Base-by-base conservation (phyloP, 2,888 invertebrate species). In the Drosophila paracracens region DNA sequence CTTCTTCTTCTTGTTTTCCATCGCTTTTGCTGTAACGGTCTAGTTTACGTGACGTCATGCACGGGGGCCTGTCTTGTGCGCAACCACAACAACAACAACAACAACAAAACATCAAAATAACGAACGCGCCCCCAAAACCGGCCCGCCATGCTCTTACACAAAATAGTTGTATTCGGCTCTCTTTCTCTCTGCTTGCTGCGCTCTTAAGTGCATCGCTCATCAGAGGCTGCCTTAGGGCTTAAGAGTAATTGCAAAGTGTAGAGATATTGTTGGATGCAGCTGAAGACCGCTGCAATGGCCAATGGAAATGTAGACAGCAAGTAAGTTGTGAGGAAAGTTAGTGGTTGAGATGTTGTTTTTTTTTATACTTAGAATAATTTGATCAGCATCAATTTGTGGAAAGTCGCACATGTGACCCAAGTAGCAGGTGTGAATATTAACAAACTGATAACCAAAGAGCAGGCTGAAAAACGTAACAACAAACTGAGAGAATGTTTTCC, bases 11-110 rank as follows among this genome's bases (percentile, higher is more conserved):
- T 63, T 68, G 51, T 51, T 63, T 38, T 40, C 29, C 46, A 46
- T 7, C 16, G 21, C 27, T 56, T 66, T 62, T 59, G 70, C 59
- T 82, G 76, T 82, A 82, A 86, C 73, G 58, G 82, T 67, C 67
- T 71, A 52, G 82, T 52, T 70, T 82, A 84, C 89, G 87, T 91
- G 91, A 91, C 91, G 90, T 91, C 91, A 91, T 74, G 76, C 90
- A 89, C 76, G 90, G 90, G 85, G 91, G 91, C 90, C 70, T 83
- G 91, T 81, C 90, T 74, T 70, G n/a, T 56, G 43, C 38, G 73
- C 57, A 40, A 10, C 25, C 2, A 25, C 59, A 78, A 33, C 50
- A 69, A 52, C 29, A 70, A 51, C 29, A 72, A 16, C 33, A 63
- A 52, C 35, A 61, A 54, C 25, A 35, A n/a, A 62, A 33, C 52